Conservation (phyloP, 2,888 invertebrate species). For the Platycheirus albimanus region DNA sequence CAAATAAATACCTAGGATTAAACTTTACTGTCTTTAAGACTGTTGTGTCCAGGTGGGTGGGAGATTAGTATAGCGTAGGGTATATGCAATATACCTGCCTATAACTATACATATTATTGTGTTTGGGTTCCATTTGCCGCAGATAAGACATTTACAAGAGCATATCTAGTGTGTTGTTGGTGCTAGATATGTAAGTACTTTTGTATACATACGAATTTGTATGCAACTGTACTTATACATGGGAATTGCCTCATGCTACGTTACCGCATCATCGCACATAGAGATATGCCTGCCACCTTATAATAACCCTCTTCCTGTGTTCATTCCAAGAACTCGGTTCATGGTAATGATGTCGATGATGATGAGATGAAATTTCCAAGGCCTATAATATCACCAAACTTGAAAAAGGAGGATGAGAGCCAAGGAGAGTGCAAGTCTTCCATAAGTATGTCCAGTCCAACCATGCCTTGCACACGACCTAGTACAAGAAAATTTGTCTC, state of each 20-base stretch:
- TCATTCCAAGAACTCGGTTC: conserved; percentile 8
- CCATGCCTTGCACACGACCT: conserved; percentile 56
- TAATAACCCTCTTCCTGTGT: neutral
- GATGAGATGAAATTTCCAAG: conserved; percentile 69
- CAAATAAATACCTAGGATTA: conserved; percentile 68
- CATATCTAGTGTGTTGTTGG: conserved; percentile 4
- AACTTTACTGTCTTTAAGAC: conserved; percentile 72
- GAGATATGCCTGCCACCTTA: conserved; percentile 13
- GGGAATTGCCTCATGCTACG: conserved; percentile 38
- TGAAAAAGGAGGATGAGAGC: neutral
- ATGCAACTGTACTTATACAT: conserved; percentile 26
- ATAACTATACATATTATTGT: conserved; percentile 25
- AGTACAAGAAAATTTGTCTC: conserved; percentile 49
- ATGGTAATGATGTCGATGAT: conserved; percentile 64
- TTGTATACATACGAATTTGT: conserved; percentile 19
- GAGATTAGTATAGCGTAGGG: conserved; percentile 25
- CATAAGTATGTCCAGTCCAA: conserved; percentile 27
- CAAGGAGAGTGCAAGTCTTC: conserved; percentile 21
- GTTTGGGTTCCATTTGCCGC: conserved; percentile 55
- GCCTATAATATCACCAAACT: conserved; percentile 61
- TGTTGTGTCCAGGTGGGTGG: conserved; percentile 59
- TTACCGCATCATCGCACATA: conserved; percentile 62
- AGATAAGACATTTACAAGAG: conserved; percentile 71
- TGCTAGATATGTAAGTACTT: conserved; percentile 1
- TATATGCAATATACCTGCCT: conserved; percentile 24